phyloP scores from a whole-genome alignment of 2,797 vertebrate species.

The Garrulus glandarius region DNA sequence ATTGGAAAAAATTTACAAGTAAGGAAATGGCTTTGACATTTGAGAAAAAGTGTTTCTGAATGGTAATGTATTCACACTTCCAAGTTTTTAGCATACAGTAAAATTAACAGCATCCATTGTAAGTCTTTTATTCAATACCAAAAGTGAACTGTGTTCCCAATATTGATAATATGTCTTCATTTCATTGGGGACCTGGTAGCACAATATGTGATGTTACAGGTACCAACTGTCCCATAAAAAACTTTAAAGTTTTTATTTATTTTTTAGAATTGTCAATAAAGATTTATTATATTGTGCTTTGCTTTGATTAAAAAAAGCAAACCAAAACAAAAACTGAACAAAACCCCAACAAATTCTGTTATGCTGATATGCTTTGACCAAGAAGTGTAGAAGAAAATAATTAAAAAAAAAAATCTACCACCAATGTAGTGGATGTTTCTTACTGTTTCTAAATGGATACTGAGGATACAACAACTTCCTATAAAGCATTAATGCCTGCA shows the following conservation, averaged over 20 bases:
- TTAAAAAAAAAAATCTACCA: not conserved
- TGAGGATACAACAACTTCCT: not conserved
- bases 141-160: not conserved
- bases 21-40: constrained; percentile 36
- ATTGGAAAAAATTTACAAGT: constrained; percentile 55
- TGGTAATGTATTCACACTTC: not conserved
- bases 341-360: not conserved
- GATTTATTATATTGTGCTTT: not conserved
- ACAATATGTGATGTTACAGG: rapidly evolving
- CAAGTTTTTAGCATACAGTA: not conserved
- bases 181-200: not conserved
- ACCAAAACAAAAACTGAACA: no score
- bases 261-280: not conserved
- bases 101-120: not conserved
- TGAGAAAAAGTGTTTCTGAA: constrained; percentile 28
- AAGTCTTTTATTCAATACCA: not conserved
- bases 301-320: not conserved
- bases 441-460: not conserved
- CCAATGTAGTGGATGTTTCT: not conserved
- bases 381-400: not conserved
- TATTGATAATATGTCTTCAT: not conserved
- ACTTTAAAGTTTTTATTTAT: not conserved
- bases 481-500: not conserved
- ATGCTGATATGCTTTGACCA: not conserved
- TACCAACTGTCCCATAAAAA: not conserved